Evolutionary conservation across 2,113 vertebrate species (phyloP), one percentile per base, ranked within the genome.

Genomic region (Gymnobelideus leadbeateri): DNA sequence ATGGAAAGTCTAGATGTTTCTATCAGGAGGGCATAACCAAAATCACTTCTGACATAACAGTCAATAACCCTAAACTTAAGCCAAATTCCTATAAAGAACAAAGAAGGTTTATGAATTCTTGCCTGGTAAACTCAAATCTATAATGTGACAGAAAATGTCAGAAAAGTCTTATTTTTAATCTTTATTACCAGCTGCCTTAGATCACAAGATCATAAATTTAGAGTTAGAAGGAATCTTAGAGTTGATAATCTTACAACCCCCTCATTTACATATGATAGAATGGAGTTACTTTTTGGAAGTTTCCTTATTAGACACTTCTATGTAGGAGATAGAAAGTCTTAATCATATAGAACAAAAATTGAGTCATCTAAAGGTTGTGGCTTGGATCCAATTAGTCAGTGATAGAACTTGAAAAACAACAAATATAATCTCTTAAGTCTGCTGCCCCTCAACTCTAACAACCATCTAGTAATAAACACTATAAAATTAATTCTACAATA

Each of bases 301-400:
- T 95, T 97, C 96, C 96, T 95, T 89, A 94, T 96, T 51, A 92
- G 94, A 96, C 31, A 95, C 89, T 91, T 97, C 92, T 95, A 28
- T 89, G 52, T 95, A 89, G 91, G 90, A 96, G 94, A 94, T 93
- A 94, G 94, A 49, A 96, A 94, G 68, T 96, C 95, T 95, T 97
- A 90, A 95, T 95, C 91, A 96, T 96, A 93, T 43, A 55, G 92
- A 95, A 92, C 95, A 94, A 94, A 97, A 94, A 92, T 91, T 92
- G 92, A 96, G 93, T 94, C 92, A 94, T 97, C 90, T 93, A 92
- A 55, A 94, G 93, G 50, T 97, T 89, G 91, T 97, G 97, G 96
- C 95, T 96, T 93, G 3, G 84, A 51, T 96, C 94, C 94, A 97
- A 90, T 77, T 92, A 93, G 52, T 68, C 57, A 96, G 84, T 93